Percentiles rank a stretch among this genome's conserved stretches.
Conservation (phyloP, 2,797 vertebrate genomes). For the Sebastolobus altivelis region DNA sequence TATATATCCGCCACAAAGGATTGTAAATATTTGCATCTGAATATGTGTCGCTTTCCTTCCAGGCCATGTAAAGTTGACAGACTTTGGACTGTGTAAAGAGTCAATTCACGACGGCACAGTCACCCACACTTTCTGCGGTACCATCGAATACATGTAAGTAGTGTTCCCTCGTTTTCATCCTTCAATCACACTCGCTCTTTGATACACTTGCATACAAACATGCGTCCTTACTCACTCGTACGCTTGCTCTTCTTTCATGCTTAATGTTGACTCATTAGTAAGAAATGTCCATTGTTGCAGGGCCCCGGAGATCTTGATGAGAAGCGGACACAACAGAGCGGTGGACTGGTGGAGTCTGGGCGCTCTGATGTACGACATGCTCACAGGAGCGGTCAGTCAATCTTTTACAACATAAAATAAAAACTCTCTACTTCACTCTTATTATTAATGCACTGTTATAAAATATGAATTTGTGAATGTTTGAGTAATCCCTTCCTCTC, state of each 20-base stretch:
- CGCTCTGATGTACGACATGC: conserved; percentile 99
- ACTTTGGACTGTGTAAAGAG: conserved; percentile 98
- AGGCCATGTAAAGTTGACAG: conserved; percentile 97
- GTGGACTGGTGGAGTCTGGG: conserved; percentile 99
- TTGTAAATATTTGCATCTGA: conserved; percentile 15
- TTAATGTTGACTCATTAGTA: background rate
- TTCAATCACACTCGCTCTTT: background rate
- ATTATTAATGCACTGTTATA: background rate
- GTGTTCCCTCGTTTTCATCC: background rate
- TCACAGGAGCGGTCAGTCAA: conserved; percentile 98
- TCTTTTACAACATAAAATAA: background rate
- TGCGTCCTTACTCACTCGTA: background rate
- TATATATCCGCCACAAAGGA: conserved; percentile 1
- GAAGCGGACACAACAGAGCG: conserved; percentile 98
- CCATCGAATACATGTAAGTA: conserved; percentile 96
- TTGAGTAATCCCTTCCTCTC: background rate
- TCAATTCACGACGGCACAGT: conserved; percentile 99
- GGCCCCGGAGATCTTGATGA: conserved; percentile 99
- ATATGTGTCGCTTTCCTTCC: conserved; percentile 41
- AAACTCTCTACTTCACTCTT: background rate
- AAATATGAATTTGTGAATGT: background rate
- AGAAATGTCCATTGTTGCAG: conserved; percentile 70
- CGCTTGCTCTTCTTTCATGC: too few species aligned
- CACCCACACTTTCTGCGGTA: conserved; percentile 99
- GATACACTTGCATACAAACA: background rate